Base-by-base conservation (phyloP, 2,113 vertebrate species). In the Archilochus colubris region DNA sequence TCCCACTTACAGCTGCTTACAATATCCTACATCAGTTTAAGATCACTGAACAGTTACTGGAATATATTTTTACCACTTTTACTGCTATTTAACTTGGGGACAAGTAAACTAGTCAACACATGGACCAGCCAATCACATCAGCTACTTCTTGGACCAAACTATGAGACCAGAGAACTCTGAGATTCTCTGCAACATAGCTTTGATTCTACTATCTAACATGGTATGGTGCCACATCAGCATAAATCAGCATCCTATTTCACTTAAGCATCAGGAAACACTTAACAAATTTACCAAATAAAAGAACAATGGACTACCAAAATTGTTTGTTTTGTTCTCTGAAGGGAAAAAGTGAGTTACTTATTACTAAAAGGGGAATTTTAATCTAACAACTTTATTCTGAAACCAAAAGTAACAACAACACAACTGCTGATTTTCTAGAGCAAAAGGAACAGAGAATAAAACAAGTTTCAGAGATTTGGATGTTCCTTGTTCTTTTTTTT, bases 191-290 rank as follows among this genome's bases (percentile, higher is more conserved):
- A 57, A 57, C 40, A 40, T 4, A 23, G 43, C 59, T 82, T 66
- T 77, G 53, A 55, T 50, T 50, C 46, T 70, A n/a, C 38, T 63
- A 54, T 44, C 46, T 23, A 50, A 44, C 18, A 36, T 17, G 31
- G 28, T 31, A 20, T 1, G 1, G 19, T 61, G 64, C 48, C 72
- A 62, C 59, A 61, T n/a, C 31, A 40, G 64, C 44, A 55, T 12
- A 72, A 61, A 55, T 24, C 3, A 1, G 43, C 48, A 33, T 6
- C 48, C 23, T 38, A 40, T 46, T 81, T 76, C 58, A 77, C 81
- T 77, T 73, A 57, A 67, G 54, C 83, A 66, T 70, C 75, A 88
- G 86, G 44, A 87, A 92, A 79, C 82, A 78, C 44, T 88, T 75
- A 57, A 62, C 30, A 73, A 61, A 67, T 59, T 79, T 43, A 62